Conservation (phyloP, 2,113 vertebrate species). For the Panthera leo region DNA sequence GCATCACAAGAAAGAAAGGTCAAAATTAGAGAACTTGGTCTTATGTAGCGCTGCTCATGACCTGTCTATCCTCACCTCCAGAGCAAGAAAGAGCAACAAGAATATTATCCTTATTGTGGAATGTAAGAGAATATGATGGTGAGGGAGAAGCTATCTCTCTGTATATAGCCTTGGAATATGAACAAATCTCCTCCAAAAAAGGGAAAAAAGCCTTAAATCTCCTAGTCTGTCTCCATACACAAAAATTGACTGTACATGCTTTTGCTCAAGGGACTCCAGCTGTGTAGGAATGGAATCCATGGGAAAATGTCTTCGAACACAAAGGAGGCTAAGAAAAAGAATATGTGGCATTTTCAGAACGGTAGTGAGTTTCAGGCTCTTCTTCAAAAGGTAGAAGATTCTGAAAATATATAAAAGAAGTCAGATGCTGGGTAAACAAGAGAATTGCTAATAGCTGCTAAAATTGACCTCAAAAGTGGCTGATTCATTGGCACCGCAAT, state of each 20-base stretch:
- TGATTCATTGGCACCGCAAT: background rate
- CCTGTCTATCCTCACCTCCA: background rate
- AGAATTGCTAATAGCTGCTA: background rate
- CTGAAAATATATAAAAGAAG: background rate
- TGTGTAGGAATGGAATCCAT: background rate
- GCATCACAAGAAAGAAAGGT: background rate
- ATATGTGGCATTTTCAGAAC: background rate
- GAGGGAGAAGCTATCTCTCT: background rate
- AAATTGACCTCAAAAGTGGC: background rate
- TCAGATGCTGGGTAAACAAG: background rate
- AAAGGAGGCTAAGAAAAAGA: background rate
- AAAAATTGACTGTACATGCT: background rate
- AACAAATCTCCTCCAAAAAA: background rate
- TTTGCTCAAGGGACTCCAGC: background rate
- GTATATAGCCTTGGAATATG: background rate
- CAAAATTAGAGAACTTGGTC: background rate
- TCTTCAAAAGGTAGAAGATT: background rate
- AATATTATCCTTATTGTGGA: background rate
- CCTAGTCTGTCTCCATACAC: background rate
- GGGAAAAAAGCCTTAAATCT: background rate
- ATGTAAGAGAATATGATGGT: background rate
- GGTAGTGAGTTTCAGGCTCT: background rate
- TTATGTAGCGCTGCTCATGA: background rate
- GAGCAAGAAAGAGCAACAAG: background rate
- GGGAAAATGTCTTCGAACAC: background rate